Evolutionary conservation across 2,113 vertebrate species (phyloP).

Genomic region (Proterorhinus semilunaris): DNA sequence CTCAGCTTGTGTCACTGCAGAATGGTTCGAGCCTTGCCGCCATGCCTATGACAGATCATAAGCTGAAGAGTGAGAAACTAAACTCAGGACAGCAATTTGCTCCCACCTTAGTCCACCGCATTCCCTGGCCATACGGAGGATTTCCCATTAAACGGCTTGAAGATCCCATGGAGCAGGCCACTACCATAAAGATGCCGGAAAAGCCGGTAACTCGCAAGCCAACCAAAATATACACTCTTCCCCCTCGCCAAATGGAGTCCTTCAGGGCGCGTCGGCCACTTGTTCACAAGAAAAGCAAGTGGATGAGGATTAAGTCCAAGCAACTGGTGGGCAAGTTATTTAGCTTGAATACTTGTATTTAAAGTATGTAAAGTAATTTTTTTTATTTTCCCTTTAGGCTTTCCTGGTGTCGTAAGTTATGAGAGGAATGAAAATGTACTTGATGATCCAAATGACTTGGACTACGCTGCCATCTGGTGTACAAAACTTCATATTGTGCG

Average conservation of each 20-base stretch:
- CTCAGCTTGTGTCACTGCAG: rapidly evolving
- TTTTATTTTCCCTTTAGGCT: neutral
- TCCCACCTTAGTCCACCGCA: neutral
- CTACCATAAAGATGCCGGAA: neutral
- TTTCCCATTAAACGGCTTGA: conserved; percentile 32
- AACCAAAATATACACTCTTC: neutral
- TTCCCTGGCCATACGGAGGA: conserved; percentile 40
- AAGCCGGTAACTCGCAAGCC: neutral
- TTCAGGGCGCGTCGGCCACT: neutral
- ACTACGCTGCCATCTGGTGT: conserved; percentile 18
- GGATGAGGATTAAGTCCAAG: neutral
- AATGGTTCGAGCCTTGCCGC: neutral
- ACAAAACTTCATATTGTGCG: neutral
- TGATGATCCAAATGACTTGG: too few relatives aligned
- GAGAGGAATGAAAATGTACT: too few relatives aligned
- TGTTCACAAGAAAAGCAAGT: neutral
- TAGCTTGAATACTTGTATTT: too few relatives aligned
- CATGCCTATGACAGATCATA: neutral
- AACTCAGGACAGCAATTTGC: neutral
- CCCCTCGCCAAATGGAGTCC: neutral
- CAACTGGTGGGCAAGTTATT: neutral
- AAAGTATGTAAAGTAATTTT: neutral
- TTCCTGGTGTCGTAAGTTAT: too few relatives aligned
- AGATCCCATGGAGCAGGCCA: neutral
- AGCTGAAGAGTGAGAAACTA: neutral